These are phyloP conservation scores for Chelidonichthys spinosus DNA, from an alignment of 2,797 vertebrate genomes.

Conservation along the genomic window DNA sequence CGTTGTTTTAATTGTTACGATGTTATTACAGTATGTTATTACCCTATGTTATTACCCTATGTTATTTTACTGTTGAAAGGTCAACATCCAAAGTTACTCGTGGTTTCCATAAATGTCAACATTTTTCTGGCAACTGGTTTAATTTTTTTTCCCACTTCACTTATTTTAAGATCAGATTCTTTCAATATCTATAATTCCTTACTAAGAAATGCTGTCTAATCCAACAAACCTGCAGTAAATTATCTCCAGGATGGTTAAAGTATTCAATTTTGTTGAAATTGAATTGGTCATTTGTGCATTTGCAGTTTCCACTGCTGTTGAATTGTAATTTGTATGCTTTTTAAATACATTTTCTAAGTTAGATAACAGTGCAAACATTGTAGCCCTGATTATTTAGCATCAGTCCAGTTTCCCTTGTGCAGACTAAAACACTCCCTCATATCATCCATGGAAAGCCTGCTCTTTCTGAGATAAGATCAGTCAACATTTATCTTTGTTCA, in stretches of 20 bases:
- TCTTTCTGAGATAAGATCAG: slow-evolving; percentile 34
- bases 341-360: not conserved
- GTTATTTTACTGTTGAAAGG: too few relatives aligned
- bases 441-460: slow-evolving; percentile 17
- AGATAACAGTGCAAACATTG: slow-evolving; percentile 5
- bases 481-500: slow-evolving; percentile 53
- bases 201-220: not conserved
- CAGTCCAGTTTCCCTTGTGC: not conserved
- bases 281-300: not conserved
- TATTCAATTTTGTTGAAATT: not conserved
- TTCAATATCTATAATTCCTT: not conserved
- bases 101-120: too few relatives aligned
- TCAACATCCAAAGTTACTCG: too few relatives aligned
- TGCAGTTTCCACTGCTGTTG: not conserved
- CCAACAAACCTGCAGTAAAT: not conserved
- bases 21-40: not conserved
- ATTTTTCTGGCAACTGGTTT: too few relatives aligned
- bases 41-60: not conserved
- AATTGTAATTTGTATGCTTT: not conserved
- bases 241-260: not conserved
- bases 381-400: slow-evolving; percentile 2
- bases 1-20: not conserved
- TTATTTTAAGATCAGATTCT: not conserved
- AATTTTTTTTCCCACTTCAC: not conserved
- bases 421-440: slow-evolving; percentile 22